These are phyloP conservation scores for Kryptopterus vitreolus DNA, from an alignment of 2,797 vertebrate genomes.

Conservation along the genomic window DNA sequence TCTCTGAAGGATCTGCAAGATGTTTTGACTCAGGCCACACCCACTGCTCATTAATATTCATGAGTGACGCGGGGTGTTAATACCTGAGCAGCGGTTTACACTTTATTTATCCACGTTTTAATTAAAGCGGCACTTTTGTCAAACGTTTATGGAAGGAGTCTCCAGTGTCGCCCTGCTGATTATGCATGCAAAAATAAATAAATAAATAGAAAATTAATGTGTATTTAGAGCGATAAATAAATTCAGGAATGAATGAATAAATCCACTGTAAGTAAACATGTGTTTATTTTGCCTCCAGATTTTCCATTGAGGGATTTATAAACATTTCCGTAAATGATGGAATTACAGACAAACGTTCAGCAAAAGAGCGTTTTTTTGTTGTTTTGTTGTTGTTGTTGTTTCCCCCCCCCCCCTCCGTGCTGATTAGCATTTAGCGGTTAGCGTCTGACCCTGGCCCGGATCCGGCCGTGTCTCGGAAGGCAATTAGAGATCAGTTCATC, in stretches of 20 bases:
- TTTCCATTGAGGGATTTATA: no score
- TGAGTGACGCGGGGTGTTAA: background rate
- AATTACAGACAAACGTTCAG: background rate
- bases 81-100: background rate
- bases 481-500: constrained; percentile 41
- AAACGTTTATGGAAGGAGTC: no score
- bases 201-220: no score
- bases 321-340: background rate
- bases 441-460: constrained; percentile 1
- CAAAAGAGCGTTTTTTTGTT: background rate
- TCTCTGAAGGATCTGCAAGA: background rate
- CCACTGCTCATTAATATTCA: background rate
- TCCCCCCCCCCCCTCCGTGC: background rate
- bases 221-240: no score
- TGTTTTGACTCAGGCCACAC: background rate
- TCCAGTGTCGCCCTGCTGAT: no score
- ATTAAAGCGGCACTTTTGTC: no score
- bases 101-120: no score
- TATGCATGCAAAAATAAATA: no score
- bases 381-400: no score
- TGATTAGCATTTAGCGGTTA: constrained; percentile 1
- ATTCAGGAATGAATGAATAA: no score
- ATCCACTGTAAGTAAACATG: background rate
- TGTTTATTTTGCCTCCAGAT: no score
- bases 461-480: background rate